These are phyloP conservation scores for Pocillopora verrucosa DNA, from an alignment of 64 coral and sea anemone species.

Conservation along the genomic window DNA sequence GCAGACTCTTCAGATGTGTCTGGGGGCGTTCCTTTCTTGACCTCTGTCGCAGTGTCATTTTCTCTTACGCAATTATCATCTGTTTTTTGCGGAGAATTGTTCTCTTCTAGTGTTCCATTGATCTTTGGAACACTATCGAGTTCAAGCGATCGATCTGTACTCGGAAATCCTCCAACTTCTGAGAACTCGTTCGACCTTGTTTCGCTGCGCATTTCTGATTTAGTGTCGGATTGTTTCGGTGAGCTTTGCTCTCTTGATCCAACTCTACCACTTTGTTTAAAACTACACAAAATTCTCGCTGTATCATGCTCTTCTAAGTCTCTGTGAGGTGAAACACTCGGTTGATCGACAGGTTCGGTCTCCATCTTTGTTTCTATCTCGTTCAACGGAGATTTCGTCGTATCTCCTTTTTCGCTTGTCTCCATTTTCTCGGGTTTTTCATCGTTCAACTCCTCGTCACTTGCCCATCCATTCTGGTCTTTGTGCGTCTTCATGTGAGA, in stretches of 20 bases:
- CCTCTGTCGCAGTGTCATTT: neutral
- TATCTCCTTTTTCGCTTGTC: neutral
- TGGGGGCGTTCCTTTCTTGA: conserved; percentile 9
- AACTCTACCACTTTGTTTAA: conserved; percentile 53
- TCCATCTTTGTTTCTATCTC: conserved; percentile 31
- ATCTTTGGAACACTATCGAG: neutral
- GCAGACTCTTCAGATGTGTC: conserved; percentile 11
- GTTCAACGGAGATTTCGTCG: conserved; percentile 38
- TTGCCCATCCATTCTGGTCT: conserved; percentile 70
- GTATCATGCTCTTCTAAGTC: conserved; percentile 63
- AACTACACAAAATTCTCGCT: conserved; percentile 88
- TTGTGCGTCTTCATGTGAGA: conserved; percentile 86
- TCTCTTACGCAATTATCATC: neutral
- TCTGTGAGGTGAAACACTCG: conserved; percentile 7
- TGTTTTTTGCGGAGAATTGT: neutral
- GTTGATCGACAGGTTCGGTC: conserved; percentile 1
- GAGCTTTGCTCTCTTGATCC: neutral
- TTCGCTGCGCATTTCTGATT: neutral
- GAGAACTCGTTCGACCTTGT: neutral
- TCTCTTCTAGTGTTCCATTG: neutral
- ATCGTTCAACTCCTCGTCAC: conserved; percentile 58
- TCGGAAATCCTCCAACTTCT: neutral
- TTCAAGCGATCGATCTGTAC: neutral
- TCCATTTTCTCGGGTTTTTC: conserved; percentile 40
- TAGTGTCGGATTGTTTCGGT: neutral